phyloP scores from a whole-genome alignment of 2,888 invertebrate genomes.

The Clunio marinus region DNA sequence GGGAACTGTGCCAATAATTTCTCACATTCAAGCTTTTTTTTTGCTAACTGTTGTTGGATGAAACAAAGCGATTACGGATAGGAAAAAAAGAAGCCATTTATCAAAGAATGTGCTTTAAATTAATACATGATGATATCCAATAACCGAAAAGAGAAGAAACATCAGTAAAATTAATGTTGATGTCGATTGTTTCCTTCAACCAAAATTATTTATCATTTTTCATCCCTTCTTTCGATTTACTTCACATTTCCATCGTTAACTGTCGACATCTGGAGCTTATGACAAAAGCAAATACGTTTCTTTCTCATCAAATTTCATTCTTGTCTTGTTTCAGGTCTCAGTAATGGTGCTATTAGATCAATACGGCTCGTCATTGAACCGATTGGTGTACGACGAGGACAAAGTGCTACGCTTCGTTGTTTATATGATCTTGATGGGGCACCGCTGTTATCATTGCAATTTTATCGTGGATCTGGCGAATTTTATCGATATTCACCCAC shows the following conservation, averaged over 20 bases:
- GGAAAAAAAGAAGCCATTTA: constrained; percentile 20
- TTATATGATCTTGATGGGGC: constrained; percentile 71
- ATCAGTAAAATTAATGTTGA: neutral
- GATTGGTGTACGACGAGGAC: constrained; percentile 62
- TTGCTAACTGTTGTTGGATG: neutral
- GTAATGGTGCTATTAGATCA: constrained; percentile 64
- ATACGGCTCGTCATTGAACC: constrained; percentile 69
- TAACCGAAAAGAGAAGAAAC: neutral
- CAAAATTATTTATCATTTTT: neutral
- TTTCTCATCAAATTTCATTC: neutral
- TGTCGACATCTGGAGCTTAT: constrained; percentile 26
- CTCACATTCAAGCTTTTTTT: too few species aligned
- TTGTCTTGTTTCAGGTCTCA: constrained; percentile 48
- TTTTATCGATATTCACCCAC: constrained; percentile 79
- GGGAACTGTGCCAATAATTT: constrained; percentile 28
- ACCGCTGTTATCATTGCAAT: constrained; percentile 78
- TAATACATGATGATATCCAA: too few species aligned
- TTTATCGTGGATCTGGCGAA: constrained; percentile 79
- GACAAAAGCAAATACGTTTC: too few species aligned
- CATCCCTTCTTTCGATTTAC: too few species aligned
- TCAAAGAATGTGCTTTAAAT: too few species aligned
- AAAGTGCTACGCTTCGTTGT: constrained; percentile 67
- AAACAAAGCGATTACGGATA: neutral
- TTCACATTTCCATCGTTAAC: neutral
- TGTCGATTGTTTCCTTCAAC: neutral